Evolutionary conservation across 2,113 vertebrate genomes (phyloP).

Genomic region (Trochalopteron elliotii): DNA sequence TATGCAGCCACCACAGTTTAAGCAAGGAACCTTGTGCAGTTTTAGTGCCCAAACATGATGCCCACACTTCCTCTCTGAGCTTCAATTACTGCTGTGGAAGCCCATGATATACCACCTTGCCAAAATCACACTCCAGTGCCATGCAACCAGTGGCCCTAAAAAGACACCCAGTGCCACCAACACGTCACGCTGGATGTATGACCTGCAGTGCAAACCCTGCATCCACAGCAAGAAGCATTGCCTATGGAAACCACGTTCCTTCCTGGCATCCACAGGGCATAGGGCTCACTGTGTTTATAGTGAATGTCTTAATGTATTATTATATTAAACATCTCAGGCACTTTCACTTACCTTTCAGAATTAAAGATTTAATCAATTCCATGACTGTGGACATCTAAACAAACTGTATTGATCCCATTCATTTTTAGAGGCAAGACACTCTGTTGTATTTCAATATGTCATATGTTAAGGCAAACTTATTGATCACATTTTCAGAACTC

Average conservation of each 20-base stretch:
- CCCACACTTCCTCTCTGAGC: neutral
- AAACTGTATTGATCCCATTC: conserved; percentile 54
- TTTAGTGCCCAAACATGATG: neutral
- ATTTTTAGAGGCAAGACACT: conserved; percentile 49
- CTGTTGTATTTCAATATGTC: conserved; percentile 8
- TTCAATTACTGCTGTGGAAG: neutral
- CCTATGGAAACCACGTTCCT: neutral
- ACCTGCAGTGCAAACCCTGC: neutral
- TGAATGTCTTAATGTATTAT: conserved; percentile 6
- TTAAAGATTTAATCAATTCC: conserved; percentile 59
- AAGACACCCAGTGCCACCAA: neutral
- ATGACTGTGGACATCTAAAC: conserved; percentile 36
- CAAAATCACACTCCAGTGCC: neutral
- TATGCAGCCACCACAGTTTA: neutral
- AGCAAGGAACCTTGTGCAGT: neutral
- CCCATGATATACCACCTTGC: neutral
- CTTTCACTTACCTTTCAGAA: conserved; percentile 60
- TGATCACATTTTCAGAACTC: conserved; percentile 15
- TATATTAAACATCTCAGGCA: conserved; percentile 46
- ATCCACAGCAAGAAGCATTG: neutral
- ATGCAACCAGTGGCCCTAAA: neutral
- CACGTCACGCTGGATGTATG: neutral
- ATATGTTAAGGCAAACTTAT: conserved; percentile 32
- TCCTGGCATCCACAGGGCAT: conserved; percentile 15
- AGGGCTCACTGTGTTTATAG: neutral